Conservation (phyloP, 2,888 invertebrate genomes). For the Diloba caeruleocephala region DNA sequence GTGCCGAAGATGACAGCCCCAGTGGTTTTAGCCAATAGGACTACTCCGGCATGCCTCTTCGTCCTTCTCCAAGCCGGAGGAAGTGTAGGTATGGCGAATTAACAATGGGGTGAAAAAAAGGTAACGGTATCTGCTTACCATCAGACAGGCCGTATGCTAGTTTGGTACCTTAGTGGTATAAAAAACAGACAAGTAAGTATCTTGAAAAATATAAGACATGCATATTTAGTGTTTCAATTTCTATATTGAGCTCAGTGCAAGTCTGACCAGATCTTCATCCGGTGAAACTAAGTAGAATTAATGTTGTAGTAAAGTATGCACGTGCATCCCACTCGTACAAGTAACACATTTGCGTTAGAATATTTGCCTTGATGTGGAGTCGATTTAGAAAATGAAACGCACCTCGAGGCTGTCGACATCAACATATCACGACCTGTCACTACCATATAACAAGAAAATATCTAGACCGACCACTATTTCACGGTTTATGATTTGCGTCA, state of each 20-base stretch:
- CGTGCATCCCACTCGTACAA: constrained; percentile 6
- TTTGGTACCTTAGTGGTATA: not conserved
- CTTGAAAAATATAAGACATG: constrained; percentile 19
- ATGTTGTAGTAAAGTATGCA: constrained; percentile 26
- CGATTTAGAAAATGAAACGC: constrained; percentile 24
- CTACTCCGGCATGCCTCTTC: no score
- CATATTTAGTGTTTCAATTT: constrained; percentile 29
- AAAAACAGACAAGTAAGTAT: not conserved
- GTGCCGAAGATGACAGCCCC: no score
- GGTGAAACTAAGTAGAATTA: constrained; percentile 45
- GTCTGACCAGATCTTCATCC: constrained; percentile 39
- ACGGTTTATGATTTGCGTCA: constrained; percentile 52
- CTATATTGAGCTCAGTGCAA: constrained; percentile 16
- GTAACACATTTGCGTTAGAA: constrained; percentile 22
- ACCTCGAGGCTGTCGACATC: constrained; percentile 29
- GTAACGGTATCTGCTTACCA: no score
- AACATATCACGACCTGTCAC: constrained; percentile 32
- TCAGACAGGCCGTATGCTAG: no score
- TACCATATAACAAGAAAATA: constrained; percentile 44
- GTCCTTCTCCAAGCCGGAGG: no score
- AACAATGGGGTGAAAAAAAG: no score
- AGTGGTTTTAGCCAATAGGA: no score
- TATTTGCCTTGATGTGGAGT: constrained; percentile 19
- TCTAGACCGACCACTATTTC: constrained; percentile 39
- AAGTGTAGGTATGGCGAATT: no score